Base-by-base conservation (phyloP, 2,113 vertebrate species). In the Spea multiplicata region DNA sequence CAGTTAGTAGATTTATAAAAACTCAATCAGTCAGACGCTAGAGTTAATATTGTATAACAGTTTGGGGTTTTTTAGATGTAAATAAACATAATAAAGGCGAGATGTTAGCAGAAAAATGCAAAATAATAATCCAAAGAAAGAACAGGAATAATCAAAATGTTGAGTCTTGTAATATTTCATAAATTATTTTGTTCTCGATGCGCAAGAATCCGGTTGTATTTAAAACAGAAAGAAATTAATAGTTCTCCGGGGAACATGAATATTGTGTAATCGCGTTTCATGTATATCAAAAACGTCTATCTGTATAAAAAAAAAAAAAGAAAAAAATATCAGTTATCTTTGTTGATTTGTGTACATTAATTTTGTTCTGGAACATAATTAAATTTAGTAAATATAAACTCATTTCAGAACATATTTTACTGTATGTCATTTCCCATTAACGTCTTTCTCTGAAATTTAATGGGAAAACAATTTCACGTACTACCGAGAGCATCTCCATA, bases 321-420 rank as follows among this genome's bases (percentile, higher is more conserved):
- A 30, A 52, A 78, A 57, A 53, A 45, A 46, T 78, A 64, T 78
- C 47, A 71, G 71, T 78, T 78, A 78, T 78, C 68, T 78, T 78
- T 78, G 57, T 71, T 78, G 68, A 78, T 78, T 78, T 71, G 68
- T 52, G 59, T 30, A 16, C 76, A 71, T 78, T 78, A 78, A 78
- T 78, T 78, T 73, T 66, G 76, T 79, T 73, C 57, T 79, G 76
- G 61, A 69, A 50, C 69, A 73, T 79, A 79, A 79, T 79, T 79
- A 79, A 16, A 80, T 73, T 80, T 73, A 44, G 71, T 73, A 80
- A 80, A 80, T 73, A 78, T 71, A 67, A 80, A 80, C 64, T 67
- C 49, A 59, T 73, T 80, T 66, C 44, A 49, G 47, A 79, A 73
- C 69, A 73, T 80, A 78, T 71, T 80, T 80, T 80, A 73, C 49